Percentiles rank a stretch among this genome's conserved stretches.
phyloP scores from a whole-genome alignment of 1,140 invertebrate species.

The Aethina tumida region DNA sequence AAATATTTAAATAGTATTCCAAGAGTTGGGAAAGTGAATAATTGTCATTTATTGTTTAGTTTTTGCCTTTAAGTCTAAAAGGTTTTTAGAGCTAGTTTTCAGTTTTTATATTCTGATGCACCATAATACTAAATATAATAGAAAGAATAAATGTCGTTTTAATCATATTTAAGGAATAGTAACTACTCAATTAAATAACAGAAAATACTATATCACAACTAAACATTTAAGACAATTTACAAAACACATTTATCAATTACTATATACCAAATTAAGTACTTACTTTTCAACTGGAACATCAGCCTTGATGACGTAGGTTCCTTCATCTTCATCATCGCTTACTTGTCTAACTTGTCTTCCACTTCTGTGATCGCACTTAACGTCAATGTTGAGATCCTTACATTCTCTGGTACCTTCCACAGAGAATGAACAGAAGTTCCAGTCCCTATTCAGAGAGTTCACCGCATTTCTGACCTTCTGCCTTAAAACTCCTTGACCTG shows the following conservation, averaged over 20 bases:
- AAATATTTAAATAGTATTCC: too few relatives aligned
- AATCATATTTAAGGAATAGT: too few relatives aligned
- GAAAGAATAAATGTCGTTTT: too few relatives aligned
- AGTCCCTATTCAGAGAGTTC: constrained; percentile 80
- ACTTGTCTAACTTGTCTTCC: constrained; percentile 50
- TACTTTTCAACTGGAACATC: constrained; percentile 74
- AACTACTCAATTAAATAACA: too few relatives aligned
- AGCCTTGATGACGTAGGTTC: constrained; percentile 68
- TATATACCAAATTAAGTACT: constrained; percentile 39
- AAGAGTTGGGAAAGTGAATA: too few relatives aligned
- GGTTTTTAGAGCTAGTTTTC: too few relatives aligned
- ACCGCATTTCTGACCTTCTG: constrained; percentile 81
- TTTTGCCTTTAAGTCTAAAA: too few relatives aligned
- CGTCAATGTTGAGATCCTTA: constrained; percentile 78
- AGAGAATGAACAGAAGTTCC: constrained; percentile 88
- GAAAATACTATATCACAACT: too few relatives aligned
- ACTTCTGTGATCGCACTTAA: constrained; percentile 74
- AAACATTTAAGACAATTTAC: constrained; percentile 4
- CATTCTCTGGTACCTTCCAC: constrained; percentile 75
- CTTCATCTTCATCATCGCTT: constrained; percentile 50
- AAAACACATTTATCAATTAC: constrained; percentile 1
- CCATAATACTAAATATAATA: too few relatives aligned
- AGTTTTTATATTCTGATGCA: too few relatives aligned
- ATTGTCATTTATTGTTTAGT: too few relatives aligned
- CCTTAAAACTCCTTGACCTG: constrained; percentile 80